Evolutionary conservation across 1,140 invertebrate genomes (phyloP), one percentile per base, ranked within the genome.

Genomic region (Drosophila gunungcola): DNA sequence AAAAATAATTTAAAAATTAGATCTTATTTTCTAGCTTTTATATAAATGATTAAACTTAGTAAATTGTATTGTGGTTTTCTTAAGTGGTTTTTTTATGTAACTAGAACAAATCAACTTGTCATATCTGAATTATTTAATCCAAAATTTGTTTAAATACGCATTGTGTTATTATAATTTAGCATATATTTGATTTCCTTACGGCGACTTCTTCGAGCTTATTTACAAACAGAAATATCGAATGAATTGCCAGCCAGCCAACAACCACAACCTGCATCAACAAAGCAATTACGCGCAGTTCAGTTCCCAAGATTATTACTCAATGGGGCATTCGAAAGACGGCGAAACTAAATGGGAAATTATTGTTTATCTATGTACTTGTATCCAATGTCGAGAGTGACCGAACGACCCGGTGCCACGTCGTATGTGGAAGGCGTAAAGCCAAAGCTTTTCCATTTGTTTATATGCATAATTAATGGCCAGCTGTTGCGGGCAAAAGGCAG

Each of bases 261-360:
- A 75, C 68, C 70, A 3, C 70, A 76, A 76, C 73, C 73, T 76
- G 49, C 73, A 76, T 49, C 73, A 76, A 76, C 73, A 76, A 75
- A 67, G 42, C 53, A 57, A 67, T 75, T 75, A 69, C 48, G 65
- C 4, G 38, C 21, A 32, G 45, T 41, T 42, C 38, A 42, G 21
- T 63, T 57, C 36, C 29, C 53, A 57, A 57, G 61, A 43, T 52
- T 52, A 73, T 73, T 73, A 56, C 51, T 64, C 45, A 73, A 61
- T 55, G 25, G 32, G 21, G 4, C 9, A 36, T 21, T 48, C 10
- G 13, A 73, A 73, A 63, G 56, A 12, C 46, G 38, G 10, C 13
- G 25, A 39, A 75, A 76, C 61, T 67, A 58, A 36, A 56, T 57
- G 13, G 13, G n/a, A 49, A 57, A 13, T 32, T 54, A 68, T 72